Conservation (phyloP, 2,113 vertebrate species). For the Copsychus sechellarum region DNA sequence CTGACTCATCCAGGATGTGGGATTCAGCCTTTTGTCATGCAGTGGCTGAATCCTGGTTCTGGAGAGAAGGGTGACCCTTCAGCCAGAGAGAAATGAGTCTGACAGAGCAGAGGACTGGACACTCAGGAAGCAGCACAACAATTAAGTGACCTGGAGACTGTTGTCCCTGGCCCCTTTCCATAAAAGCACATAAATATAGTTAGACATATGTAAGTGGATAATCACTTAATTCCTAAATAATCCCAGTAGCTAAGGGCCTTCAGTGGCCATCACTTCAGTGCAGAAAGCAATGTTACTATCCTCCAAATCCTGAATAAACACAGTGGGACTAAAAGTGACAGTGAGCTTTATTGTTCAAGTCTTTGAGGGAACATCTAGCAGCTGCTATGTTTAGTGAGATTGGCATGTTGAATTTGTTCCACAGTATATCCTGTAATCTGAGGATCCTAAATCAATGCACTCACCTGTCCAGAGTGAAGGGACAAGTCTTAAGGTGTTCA, state of each 20-base stretch:
- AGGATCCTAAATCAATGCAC: not conserved
- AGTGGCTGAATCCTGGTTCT: not conserved
- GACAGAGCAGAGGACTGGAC: not conserved
- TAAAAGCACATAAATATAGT: not conserved
- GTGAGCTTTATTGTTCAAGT: not conserved
- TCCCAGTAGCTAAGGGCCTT: not conserved
- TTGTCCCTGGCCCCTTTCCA: not conserved
- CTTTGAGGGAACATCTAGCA: not conserved
- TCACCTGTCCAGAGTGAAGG: not conserved
- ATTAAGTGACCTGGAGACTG: not conserved
- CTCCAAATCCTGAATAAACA: not conserved
- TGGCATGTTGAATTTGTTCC: not conserved
- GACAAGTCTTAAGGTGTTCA: not conserved
- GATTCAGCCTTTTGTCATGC: not conserved
- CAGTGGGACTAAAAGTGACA: not conserved
- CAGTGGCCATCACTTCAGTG: not conserved
- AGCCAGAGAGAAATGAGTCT: not conserved
- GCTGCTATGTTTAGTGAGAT: not conserved
- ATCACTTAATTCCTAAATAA: not conserved
- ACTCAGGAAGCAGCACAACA: not conserved
- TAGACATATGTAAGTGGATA: not conserved
- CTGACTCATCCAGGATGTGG: not conserved
- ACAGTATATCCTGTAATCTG: not conserved
- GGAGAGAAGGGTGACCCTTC: not conserved
- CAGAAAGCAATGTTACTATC: not conserved